Evolutionary conservation across 2,888 invertebrate genomes (phyloP).

Genomic region (Pharmacophagus antenor): DNA sequence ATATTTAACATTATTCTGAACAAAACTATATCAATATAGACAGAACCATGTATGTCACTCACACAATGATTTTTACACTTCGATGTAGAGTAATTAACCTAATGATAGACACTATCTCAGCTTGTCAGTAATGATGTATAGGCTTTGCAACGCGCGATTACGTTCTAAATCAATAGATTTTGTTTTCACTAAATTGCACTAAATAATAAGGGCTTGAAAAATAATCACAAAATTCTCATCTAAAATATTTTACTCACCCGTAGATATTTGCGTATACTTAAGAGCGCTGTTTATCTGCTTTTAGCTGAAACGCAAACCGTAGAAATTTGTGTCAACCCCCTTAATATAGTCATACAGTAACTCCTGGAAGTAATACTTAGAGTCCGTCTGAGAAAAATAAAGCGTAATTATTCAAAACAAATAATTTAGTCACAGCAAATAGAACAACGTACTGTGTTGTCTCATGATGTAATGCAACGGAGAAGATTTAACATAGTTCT

Average conservation of each 20-base stretch:
- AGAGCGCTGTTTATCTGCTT: no score
- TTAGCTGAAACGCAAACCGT: no score
- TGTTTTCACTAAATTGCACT: no score
- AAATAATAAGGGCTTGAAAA: no score
- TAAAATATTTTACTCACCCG: no score
- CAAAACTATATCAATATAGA: no score
- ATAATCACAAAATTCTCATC: no score
- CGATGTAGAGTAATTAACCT: conserved; percentile 4
- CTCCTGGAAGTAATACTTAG: no score
- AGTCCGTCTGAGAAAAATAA: neutral
- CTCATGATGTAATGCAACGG: neutral
- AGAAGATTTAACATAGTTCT: neutral
- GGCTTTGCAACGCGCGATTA: neutral
- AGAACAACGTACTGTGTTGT: neutral
- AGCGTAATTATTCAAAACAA: neutral
- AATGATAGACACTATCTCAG: neutral
- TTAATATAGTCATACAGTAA: no score
- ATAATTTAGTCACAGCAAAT: neutral
- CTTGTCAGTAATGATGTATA: conserved; percentile 2
- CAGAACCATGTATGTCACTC: neutral
- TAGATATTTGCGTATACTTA: no score
- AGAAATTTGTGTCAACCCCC: no score
- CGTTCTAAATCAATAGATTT: neutral
- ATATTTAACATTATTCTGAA: no score
- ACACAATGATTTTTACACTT: conserved; percentile 1